Evolutionary conservation across 2,888 invertebrate genomes (phyloP).

Genomic region (Neocrepidodera transversa): DNA sequence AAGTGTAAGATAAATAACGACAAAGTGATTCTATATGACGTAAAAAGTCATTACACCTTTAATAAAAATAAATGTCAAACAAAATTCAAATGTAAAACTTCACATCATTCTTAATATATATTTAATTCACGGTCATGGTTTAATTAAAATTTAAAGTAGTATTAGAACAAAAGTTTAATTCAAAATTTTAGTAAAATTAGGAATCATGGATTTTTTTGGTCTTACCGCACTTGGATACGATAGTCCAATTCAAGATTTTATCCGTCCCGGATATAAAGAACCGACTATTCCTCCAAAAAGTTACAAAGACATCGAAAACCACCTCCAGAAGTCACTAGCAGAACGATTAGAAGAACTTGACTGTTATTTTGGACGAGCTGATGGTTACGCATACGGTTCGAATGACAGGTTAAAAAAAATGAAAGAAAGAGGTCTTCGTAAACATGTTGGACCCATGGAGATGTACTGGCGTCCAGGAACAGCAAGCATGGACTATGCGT

Average conservation of each 20-base stretch:
- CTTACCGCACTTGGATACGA: constrained; percentile 62
- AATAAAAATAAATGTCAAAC: no score
- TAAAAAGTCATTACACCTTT: no score
- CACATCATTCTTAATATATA: no score
- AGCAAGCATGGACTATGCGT: constrained; percentile 55
- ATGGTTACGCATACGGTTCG: constrained; percentile 66
- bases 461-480: constrained; percentile 63
- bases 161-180: no score
- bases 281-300: constrained; percentile 54
- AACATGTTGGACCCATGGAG: constrained; percentile 63
- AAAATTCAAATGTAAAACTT: no score
- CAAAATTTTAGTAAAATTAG: neutral
- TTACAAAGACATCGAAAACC: constrained; percentile 45
- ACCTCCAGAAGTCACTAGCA: constrained; percentile 56
- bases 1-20: no score
- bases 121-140: no score
- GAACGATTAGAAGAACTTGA: constrained; percentile 61
- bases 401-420: constrained; percentile 61
- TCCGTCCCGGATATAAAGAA: constrained; percentile 62
- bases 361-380: constrained; percentile 62
- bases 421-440: constrained; percentile 64
- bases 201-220: constrained; percentile 65
- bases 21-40: no score
- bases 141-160: no score
- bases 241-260: constrained; percentile 62